A percentile compares a stretch with the other conserved stretches of the same genome.
Evolutionary conservation across 2,113 vertebrate genomes (phyloP).

Genomic region (Megaceryle torquata): DNA sequence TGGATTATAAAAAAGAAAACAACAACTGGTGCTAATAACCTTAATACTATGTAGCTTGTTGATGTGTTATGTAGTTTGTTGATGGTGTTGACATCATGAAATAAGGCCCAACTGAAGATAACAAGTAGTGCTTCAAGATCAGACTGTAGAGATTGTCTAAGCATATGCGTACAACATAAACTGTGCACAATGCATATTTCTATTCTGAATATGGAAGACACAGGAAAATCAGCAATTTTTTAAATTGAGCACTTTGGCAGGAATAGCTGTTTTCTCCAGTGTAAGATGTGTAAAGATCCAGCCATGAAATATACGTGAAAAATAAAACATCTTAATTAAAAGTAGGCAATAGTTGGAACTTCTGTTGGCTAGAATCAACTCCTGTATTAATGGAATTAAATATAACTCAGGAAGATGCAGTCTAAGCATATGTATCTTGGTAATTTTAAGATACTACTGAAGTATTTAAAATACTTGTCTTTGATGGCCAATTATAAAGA

Average conservation of each 20-base stretch:
- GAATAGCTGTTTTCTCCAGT: not conserved
- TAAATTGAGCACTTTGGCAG: not conserved
- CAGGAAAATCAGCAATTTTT: not conserved
- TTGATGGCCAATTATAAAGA: not conserved
- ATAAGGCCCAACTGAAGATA: conserved; percentile 8
- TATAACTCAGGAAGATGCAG: not conserved
- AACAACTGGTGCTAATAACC: conserved; percentile 53
- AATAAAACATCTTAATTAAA: not conserved
- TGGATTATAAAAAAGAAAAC: not conserved
- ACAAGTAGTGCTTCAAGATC: conserved; percentile 22
- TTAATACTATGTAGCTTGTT: conserved; percentile 5
- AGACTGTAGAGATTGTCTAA: conserved; percentile 28
- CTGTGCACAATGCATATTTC: not conserved
- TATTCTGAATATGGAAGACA: not conserved
- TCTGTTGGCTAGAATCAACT: not conserved
- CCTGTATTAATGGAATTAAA: not conserved
- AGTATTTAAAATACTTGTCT: not conserved
- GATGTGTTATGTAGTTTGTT: not conserved
- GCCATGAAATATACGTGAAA: not conserved
- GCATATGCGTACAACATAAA: conserved; percentile 8
- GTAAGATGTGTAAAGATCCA: not conserved
- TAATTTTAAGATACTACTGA: not conserved
- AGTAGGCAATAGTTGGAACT: not conserved
- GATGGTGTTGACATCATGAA: conserved; percentile 35
- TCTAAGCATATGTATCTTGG: not conserved